Evolutionary conservation across 2,797 vertebrate genomes (phyloP).

Genomic region (Fratercula arctica): DNA sequence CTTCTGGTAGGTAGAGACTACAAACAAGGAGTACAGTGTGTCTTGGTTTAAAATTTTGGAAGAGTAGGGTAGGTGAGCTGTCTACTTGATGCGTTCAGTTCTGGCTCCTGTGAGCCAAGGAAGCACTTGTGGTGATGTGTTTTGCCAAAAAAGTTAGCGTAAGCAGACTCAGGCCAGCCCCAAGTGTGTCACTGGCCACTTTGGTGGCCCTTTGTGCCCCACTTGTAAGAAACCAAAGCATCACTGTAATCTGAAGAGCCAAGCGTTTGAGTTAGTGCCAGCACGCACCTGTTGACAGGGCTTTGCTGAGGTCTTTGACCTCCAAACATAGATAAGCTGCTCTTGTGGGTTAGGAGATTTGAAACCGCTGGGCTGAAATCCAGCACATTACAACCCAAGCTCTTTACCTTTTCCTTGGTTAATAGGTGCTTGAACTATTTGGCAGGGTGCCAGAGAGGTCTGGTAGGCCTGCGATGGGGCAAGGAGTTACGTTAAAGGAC

Average conservation of each 20-base stretch:
- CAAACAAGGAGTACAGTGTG: background rate
- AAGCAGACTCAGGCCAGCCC: background rate
- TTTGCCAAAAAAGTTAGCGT: background rate
- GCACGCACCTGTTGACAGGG: background rate
- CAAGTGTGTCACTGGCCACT: rapidly evolving
- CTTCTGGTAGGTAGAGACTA: background rate
- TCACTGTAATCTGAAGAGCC: background rate
- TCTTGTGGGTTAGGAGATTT: constrained; percentile 41
- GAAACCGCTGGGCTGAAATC: constrained; percentile 43
- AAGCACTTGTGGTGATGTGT: rapidly evolving
- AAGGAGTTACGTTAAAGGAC: background rate
- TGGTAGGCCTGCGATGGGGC: background rate
- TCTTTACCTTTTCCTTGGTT: constrained; percentile 59
- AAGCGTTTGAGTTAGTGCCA: background rate
- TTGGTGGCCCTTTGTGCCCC: background rate
- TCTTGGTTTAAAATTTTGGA: background rate
- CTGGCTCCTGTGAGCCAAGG: background rate
- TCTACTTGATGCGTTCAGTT: background rate
- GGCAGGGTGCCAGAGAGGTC: constrained; percentile 46
- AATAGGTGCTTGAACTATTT: constrained; percentile 71
- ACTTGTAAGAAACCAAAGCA: background rate
- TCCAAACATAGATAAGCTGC: constrained; percentile 55
- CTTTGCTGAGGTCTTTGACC: constrained; percentile 42
- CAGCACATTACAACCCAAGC: constrained; percentile 27
- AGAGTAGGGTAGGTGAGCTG: background rate